phyloP scores from a whole-genome alignment of 2,113 vertebrate species.

The Calyptomena viridis region DNA sequence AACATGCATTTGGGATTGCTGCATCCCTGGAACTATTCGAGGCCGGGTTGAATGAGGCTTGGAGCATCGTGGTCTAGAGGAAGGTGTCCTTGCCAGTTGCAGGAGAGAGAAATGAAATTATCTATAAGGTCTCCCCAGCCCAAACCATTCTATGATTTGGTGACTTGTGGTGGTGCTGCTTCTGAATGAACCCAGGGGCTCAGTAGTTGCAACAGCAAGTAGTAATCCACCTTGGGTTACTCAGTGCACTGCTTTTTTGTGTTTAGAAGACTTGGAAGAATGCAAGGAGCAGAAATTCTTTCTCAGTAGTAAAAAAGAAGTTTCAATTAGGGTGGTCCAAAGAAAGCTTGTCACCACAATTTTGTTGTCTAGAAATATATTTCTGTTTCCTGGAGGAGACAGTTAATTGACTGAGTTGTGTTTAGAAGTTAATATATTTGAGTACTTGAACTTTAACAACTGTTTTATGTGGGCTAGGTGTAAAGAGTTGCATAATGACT shows the following conservation, averaged over 20 bases:
- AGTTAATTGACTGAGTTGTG: not conserved
- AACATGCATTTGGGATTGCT: not conserved
- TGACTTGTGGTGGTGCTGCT: not conserved
- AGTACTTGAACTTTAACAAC: not conserved
- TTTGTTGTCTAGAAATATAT: not conserved
- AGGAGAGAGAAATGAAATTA: not conserved
- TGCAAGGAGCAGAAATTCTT: not conserved
- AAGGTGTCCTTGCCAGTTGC: not conserved
- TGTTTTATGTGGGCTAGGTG: not conserved
- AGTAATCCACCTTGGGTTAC: too few species aligned
- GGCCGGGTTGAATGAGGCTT: not conserved
- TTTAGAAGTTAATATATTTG: not conserved
- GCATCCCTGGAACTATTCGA: not conserved
- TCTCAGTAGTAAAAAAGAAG: not conserved
- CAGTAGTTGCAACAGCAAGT: not conserved
- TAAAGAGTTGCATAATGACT: not conserved
- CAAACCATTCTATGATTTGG: not conserved
- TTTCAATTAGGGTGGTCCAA: not conserved
- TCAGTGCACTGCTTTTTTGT: too few species aligned
- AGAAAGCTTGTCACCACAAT: not conserved
- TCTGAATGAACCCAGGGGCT: not conserved
- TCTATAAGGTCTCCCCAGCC: not conserved
- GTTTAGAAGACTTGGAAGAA: not conserved
- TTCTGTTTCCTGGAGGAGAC: not conserved
- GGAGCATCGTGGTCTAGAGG: not conserved